Evolutionary conservation across 2,888 invertebrate species (phyloP).

Genomic region (Drosophila seclusa): DNA sequence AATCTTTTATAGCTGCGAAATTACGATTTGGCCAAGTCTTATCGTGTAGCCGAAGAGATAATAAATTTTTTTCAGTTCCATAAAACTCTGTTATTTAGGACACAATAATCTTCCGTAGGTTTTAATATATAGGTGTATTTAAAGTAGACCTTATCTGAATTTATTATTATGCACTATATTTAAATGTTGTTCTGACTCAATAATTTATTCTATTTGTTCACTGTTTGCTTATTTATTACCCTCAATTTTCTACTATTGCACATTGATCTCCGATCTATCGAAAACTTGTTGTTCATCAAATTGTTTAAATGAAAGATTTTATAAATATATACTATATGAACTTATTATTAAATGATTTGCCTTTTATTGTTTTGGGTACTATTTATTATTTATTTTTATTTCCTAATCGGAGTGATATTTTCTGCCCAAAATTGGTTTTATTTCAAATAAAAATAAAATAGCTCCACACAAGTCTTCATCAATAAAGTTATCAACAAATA

Average conservation of each 20-base stretch:
- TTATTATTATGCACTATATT: neutral
- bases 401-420: neutral
- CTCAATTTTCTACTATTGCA: neutral
- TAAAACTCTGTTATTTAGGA: slow-evolving; percentile 25
- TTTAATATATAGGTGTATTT: slow-evolving; percentile 1
- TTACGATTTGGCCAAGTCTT: slow-evolving; percentile 2
- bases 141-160: slow-evolving; percentile 12
- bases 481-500: neutral
- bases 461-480: neutral
- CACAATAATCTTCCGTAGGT: neutral
- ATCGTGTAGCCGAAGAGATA: slow-evolving; percentile 2
- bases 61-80: slow-evolving; percentile 29
- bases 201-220: neutral
- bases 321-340: neutral
- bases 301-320: neutral
- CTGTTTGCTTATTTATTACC: neutral
- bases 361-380: neutral
- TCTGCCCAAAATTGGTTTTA: neutral
- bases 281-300: neutral
- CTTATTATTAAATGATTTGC: neutral
- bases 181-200: neutral
- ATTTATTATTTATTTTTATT: neutral
- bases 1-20: slow-evolving; percentile 28
- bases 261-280: neutral
- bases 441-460: neutral